These are phyloP conservation scores for Ceyx margarethae DNA, from an alignment of 2,113 vertebrate species.

Conservation along the genomic window DNA sequence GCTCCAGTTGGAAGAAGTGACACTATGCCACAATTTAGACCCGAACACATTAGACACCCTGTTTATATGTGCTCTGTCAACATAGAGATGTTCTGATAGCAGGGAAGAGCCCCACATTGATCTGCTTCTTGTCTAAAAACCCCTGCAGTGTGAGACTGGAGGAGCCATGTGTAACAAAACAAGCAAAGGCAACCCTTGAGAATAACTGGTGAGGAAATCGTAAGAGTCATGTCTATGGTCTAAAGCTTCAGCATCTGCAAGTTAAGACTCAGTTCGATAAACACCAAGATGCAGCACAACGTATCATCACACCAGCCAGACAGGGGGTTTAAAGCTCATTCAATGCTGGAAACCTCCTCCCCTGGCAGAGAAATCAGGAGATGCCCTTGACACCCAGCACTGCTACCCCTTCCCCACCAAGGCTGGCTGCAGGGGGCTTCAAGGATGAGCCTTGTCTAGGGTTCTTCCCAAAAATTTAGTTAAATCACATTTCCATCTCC, in stretches of 20 bases:
- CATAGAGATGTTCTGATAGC: neutral
- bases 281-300: fast-evolving
- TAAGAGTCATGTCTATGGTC: fast-evolving
- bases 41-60: neutral
- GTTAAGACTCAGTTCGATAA: neutral
- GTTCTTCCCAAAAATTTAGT: neutral
- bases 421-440: neutral
- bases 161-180: neutral
- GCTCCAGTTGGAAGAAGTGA: neutral
- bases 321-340: neutral
- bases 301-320: neutral
- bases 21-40: neutral
- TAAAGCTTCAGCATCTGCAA: neutral
- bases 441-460: neutral
- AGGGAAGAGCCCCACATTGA: neutral
- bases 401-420: neutral
- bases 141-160: neutral
- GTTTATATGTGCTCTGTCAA: neutral
- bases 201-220: neutral
- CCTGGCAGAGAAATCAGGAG: neutral
- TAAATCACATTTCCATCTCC: neutral
- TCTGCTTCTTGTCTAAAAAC: neutral
- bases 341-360: neutral
- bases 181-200: neutral
- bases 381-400: neutral